Evolutionary conservation across 2,113 vertebrate species (phyloP), one percentile per base, ranked within the genome.

Genomic region (Sisor rabdophorus): DNA sequence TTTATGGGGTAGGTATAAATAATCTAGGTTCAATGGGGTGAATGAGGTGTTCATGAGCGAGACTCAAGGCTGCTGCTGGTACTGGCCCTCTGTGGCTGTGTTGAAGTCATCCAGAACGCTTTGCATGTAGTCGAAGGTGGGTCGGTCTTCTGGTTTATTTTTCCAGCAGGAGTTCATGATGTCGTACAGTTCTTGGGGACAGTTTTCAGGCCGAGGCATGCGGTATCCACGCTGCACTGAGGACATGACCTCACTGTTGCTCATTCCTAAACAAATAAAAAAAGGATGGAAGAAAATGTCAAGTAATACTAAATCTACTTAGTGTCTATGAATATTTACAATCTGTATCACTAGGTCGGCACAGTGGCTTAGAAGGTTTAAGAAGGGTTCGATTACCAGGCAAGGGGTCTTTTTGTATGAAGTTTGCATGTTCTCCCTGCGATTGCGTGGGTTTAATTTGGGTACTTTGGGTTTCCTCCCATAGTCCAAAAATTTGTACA

Each of bases 101-200:
- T 91, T 96, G 88, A 95, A 98, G 85, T 98, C 96, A 0, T 96
- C 95, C 80, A 98, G 76, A 28, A 96, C 77, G 0, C 95, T 97
- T 88, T 97, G 95, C 5, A 90, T 83, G 80, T 94, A 98, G 58
- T 98, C 95, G 0, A 98, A 98, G 1, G 96, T 97, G 44, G 97
- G 95, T 24, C 96, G 89, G 36, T 97, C 94, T 13, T 97, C 95
- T 0, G 95, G 93, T 71, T 83, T 92, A 79, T 70, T 85, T 73
- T 90, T 93, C 97, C 97, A 98, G 91, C 96, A 98, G 16, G 85
- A 88, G 75, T 54, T 83, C 96, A 98, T 95, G 32, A 97, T 74
- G 0, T 86, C 85, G 0, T 98, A 97, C 1, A 98, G 89, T 85
- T 95, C 93, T 9, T 77, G 11, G 0, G 97, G 94, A 79, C 95